A percentile compares a stretch with the other conserved stretches of the same genome.
Conservation (phyloP, 2,797 vertebrate genomes). For the Melanotaenia boesemani region DNA sequence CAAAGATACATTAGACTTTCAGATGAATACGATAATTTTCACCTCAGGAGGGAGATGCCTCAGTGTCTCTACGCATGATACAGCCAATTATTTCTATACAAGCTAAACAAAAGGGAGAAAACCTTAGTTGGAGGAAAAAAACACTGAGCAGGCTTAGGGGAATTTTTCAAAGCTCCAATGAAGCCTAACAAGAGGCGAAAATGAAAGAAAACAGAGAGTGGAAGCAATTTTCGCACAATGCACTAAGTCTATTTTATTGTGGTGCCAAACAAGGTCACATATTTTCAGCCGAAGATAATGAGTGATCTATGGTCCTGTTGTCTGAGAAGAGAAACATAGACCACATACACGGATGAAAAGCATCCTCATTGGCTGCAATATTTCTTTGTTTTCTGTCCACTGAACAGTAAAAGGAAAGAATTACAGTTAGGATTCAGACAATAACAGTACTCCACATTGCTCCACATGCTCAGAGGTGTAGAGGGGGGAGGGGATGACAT, state of each 20-base stretch:
- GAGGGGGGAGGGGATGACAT: conserved; percentile 21
- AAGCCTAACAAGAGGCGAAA: conserved; percentile 65
- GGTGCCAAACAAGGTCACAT: conserved; percentile 66
- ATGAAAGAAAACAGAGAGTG: conserved; percentile 55
- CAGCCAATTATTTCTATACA: conserved; percentile 75
- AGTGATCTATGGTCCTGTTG: conserved; percentile 36
- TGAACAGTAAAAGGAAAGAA: conserved; percentile 31
- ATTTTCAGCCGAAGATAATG: conserved; percentile 63
- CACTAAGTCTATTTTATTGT: conserved; percentile 56
- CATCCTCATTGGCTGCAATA: conserved; percentile 29
- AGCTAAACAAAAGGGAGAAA: conserved; percentile 57
- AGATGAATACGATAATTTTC: conserved; percentile 46
- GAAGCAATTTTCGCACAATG: conserved; percentile 65
- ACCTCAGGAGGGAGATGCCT: conserved; percentile 49
- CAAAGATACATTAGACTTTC: conserved; percentile 64
- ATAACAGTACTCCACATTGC: conserved; percentile 46
- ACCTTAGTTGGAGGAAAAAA: conserved; percentile 38
- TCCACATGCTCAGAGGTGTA: conserved; percentile 32
- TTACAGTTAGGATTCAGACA: conserved; percentile 56
- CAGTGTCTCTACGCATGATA: conserved; percentile 64
- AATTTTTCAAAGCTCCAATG: conserved; percentile 60
- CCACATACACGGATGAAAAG: conserved; percentile 42
- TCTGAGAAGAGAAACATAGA: conserved; percentile 40
- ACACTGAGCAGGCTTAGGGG: conserved; percentile 58
- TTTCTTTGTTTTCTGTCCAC: conserved; percentile 50